Evolutionary conservation across 2,113 vertebrate genomes (phyloP), one percentile per base, ranked within the genome.

Genomic region (Platichthys stellatus): DNA sequence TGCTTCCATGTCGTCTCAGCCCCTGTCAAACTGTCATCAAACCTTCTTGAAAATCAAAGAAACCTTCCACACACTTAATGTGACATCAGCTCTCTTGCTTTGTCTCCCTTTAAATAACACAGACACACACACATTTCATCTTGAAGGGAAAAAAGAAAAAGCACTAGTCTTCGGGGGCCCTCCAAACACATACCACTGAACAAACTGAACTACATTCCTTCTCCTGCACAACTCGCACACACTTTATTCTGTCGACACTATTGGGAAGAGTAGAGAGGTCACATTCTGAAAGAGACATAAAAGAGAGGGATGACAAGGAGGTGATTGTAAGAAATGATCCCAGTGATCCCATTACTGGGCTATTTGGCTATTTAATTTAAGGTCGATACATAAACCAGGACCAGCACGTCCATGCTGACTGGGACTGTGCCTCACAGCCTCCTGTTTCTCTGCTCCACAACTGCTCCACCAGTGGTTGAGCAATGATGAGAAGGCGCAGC

Each of bases 21-120:
- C 78, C 26, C 75, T 81, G 83, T 90, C 86, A 90, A 90, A 88
- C 76, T 88, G 82, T 87, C 88, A 90, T 78, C 56, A 80, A 88
- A 88, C 78, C 85, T 87, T 84, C 64, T 62, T 71, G 69, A 81
- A 83, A 90, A 88, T 88, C 84, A 91, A 87, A 90, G 86, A 74
- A 84, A 69, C 66, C 75, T 88, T 90, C 68, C 59, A 70, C 74
- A 53, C 65, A 80, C 58, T 79, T 51, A 72, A 66, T 81, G 64
- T 66, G 83, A 82, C 85, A 89, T 82, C 81, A 83, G 45, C 82
- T 83, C 78, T 63, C 82, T 74, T 13, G 78, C 63, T 77, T 65
- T 77, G 53, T 85, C 72, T 88, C 69, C 80, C 61, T 69, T 69
- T 70, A 72, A 81, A 63, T 80, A 86, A 85, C 80, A 79, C 56